Evolutionary conservation across 2,113 vertebrate genomes (phyloP), one percentile per base, ranked within the genome.

Genomic region (Phainopepla nitens): DNA sequence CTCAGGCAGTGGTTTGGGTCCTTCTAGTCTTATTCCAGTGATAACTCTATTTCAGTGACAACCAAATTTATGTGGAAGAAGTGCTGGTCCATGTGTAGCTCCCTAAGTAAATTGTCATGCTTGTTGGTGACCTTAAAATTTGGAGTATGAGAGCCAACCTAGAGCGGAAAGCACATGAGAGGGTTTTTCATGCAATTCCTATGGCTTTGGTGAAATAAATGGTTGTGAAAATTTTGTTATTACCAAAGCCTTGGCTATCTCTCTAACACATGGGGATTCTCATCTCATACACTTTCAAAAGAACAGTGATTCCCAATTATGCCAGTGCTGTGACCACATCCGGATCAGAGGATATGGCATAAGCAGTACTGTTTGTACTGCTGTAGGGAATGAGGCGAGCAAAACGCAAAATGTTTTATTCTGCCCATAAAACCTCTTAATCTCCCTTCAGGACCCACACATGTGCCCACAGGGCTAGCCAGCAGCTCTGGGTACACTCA

Each of bases 281-380:
- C 10, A 49, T 56, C 16, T 71, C 4, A 0, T 39, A 45, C 28
- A 31, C 49, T 35, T 85, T 21, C n/a, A 71, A 62, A 80, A 71
- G 77, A 71, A 12, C 0, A 57, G 19, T 1, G 3, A n/a, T 76
- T 82, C 31, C 49, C 36, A 73, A 0, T 89, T 68, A 68, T 12
- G 15, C 6, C 31, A 16, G 25, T 49, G 29, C 10, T 60, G 49
- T 0, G 0, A 21, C 44, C 12, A 14, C 24, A 36, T 15, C 21
- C 33, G 23, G n/a, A 33, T 23, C 28, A 49, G 57, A 92, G 44
- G 28, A 36, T 45, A 11, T 9, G 47, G 39, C 6, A 5, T 47
- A 73, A 35, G 1, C 39, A 29, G 15, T 23, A 39, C 70, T 41
- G 21, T 12, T 11, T 44, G 35, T 64, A 64, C 11, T 0, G 0